phyloP scores from a whole-genome alignment of 2,888 invertebrate species.

The Agrochola macilenta region DNA sequence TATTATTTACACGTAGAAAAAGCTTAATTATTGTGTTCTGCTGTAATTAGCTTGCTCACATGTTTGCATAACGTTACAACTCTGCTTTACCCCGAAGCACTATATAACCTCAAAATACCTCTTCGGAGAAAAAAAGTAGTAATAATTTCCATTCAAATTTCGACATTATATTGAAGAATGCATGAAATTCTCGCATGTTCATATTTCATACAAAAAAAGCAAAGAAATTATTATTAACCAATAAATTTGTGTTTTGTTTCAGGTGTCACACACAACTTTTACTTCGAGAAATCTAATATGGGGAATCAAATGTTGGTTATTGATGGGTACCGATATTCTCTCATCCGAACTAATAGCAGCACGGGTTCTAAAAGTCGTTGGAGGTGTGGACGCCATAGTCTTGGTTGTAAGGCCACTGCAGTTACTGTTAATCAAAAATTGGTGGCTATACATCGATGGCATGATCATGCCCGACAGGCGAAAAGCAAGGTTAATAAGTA shows the following conservation, averaged over 20 bases:
- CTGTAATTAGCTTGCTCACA: not conserved
- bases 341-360: not conserved
- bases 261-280: slow-evolving; percentile 13
- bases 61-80: not conserved
- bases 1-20: not conserved
- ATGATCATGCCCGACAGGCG: slow-evolving; percentile 3
- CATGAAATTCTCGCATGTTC: not conserved
- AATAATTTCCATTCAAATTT: not conserved
- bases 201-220: not conserved
- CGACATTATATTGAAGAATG: not conserved
- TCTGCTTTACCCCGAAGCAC: not conserved
- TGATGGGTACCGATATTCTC: slow-evolving; percentile 47
- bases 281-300: slow-evolving; percentile 29
- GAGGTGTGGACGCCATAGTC: slow-evolving; percentile 47
- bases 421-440: slow-evolving; percentile 9
- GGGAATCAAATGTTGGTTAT: slow-evolving; percentile 49
- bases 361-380: not conserved
- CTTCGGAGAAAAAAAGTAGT: not conserved
- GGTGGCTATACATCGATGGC: slow-evolving; percentile 18
- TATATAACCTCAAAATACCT: no score
- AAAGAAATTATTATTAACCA: not conserved
- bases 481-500: not conserved
- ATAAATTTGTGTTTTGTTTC: slow-evolving; percentile 23
- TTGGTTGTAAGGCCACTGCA: slow-evolving; percentile 49
- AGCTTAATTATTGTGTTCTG: no score